Evolutionary conservation across 2,797 vertebrate species (phyloP).

Genomic region (Pseudocheirus occidentalis): DNA sequence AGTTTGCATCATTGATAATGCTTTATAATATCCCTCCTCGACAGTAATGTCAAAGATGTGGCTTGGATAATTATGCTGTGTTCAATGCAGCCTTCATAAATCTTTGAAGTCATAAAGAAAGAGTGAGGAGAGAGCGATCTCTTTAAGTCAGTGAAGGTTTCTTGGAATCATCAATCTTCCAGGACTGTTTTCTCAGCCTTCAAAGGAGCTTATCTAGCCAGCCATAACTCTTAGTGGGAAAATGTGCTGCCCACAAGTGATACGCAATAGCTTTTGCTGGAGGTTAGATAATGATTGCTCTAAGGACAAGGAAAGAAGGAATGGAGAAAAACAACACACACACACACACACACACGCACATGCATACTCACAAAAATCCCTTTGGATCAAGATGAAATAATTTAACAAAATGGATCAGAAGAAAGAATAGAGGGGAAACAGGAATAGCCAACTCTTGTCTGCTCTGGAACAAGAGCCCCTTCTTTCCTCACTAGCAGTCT

Average conservation of each 20-base stretch:
- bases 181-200: slow-evolving; percentile 7
- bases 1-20: background rate
- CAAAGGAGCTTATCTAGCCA: slow-evolving; percentile 3
- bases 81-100: background rate
- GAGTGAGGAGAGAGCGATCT: background rate
- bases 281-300: background rate
- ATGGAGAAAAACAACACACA: slow-evolving; percentile 4
- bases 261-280: slow-evolving; percentile 27
- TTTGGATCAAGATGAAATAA: slow-evolving; percentile 66
- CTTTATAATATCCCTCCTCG: background rate
- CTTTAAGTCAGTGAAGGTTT: background rate
- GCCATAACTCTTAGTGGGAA: slow-evolving; percentile 1
- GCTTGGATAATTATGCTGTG: background rate
- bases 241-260: slow-evolving; percentile 7
- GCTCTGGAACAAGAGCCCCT: slow-evolving; percentile 58
- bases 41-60: background rate
- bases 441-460: slow-evolving; percentile 44
- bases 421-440: slow-evolving; percentile 42
- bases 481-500: slow-evolving; percentile 59
- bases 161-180: slow-evolving; percentile 9
- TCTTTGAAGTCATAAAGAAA: slow-evolving; percentile 12
- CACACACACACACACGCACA: background rate
- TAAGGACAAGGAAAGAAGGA: slow-evolving; percentile 12
- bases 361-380: background rate
- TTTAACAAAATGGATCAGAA: slow-evolving; percentile 50